These are phyloP conservation scores for Ochropacha duplaris DNA, from an alignment of 2,888 invertebrate genomes.

Conservation along the genomic window DNA sequence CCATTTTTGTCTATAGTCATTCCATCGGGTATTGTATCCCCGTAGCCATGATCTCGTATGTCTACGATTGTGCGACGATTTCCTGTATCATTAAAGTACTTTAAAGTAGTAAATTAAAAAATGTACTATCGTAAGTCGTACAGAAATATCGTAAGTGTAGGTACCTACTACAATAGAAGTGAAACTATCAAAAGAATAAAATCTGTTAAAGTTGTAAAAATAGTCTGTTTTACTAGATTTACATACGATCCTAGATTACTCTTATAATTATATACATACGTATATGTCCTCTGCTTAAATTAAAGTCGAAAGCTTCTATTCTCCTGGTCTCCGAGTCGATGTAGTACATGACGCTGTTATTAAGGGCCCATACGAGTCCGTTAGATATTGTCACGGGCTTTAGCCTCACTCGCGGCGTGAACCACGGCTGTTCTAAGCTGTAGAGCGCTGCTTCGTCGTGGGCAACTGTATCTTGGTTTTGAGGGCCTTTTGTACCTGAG, in stretches of 20 bases:
- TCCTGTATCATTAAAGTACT: not conserved
- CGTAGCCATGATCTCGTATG: slow-evolving; percentile 39
- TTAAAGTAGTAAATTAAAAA: not conserved
- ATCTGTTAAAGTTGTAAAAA: too few species aligned
- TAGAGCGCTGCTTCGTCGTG: slow-evolving; percentile 75
- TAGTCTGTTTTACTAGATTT: too few species aligned
- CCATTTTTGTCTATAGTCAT: slow-evolving; percentile 90
- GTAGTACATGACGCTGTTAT: slow-evolving; percentile 16
- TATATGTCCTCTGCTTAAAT: slow-evolving; percentile 37
- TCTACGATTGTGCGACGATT: slow-evolving; percentile 38
- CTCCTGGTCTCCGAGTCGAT: slow-evolving; percentile 13
- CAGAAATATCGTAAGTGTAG: too few species aligned
- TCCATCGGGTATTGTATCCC: slow-evolving; percentile 82
- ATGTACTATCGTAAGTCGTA: too few species aligned
- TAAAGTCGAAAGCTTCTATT: slow-evolving; percentile 10
- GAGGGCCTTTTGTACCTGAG: slow-evolving; percentile 54
- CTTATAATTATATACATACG: not conserved
- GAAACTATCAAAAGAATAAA: too few species aligned
- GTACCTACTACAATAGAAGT: not conserved
- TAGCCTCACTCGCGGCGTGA: slow-evolving; percentile 29
- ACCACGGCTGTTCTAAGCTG: slow-evolving; percentile 50
- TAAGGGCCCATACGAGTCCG: slow-evolving; percentile 85
- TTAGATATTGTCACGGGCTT: slow-evolving; percentile 84
- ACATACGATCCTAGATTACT: too few species aligned
- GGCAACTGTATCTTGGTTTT: slow-evolving; percentile 27